Percentiles rank a stretch among this genome's conserved stretches.
Conservation (phyloP, 2,797 vertebrate species). For the Darevskia nairensis region DNA sequence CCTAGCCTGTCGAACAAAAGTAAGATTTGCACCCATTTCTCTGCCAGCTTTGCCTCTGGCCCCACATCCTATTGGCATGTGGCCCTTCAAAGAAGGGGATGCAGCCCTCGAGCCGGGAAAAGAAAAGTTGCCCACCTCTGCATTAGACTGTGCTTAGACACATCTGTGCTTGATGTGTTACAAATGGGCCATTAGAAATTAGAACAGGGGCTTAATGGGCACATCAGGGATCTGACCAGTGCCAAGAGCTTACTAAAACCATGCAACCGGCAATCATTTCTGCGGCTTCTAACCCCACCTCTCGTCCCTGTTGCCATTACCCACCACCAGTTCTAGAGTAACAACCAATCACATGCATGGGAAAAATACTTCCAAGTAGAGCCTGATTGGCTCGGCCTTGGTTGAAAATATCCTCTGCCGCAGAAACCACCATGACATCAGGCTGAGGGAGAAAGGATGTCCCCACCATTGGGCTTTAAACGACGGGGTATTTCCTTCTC, state of each 20-base stretch:
- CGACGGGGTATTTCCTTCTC: constrained; percentile 69
- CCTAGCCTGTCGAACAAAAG: too few species aligned
- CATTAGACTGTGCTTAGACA: too few species aligned
- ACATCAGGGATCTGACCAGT: constrained; percentile 51
- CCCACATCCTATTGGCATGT: too few species aligned
- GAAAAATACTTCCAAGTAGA: constrained; percentile 57
- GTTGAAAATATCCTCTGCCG: constrained; percentile 59
- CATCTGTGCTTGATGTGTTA: not conserved
- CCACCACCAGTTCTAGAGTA: not conserved
- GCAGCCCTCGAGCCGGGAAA: too few species aligned
- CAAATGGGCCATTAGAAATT: not conserved
- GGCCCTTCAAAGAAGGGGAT: too few species aligned
- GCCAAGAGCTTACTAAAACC: constrained; percentile 56
- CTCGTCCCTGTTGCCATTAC: not conserved
- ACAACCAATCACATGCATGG: constrained; percentile 38
- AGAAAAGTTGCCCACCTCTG: too few species aligned
- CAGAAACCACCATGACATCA: constrained; percentile 69
- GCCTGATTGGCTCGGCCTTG: constrained; percentile 65
- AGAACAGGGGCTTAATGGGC: constrained; percentile 47
- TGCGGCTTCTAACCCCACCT: not conserved
- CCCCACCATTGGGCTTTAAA: constrained; percentile 54
- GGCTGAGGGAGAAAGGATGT: constrained; percentile 59
- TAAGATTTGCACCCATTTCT: too few species aligned
- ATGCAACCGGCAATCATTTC: constrained; percentile 9
- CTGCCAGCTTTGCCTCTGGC: too few species aligned